A percentile compares a stretch with the other conserved stretches of the same genome.
phyloP scores from a whole-genome alignment of 1,140 invertebrate species.

The Pararge aegeria region DNA sequence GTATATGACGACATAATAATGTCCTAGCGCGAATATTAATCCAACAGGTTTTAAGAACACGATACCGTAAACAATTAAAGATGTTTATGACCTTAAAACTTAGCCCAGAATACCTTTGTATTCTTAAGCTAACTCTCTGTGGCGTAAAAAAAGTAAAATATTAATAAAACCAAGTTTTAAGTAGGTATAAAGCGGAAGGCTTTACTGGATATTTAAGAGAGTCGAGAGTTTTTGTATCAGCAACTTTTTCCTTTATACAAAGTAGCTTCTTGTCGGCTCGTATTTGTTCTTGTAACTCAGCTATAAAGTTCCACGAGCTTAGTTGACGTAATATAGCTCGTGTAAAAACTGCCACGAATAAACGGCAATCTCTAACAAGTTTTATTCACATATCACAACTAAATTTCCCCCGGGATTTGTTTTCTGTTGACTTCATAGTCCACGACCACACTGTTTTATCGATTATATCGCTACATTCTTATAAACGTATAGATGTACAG shows the following conservation, averaged over 20 bases:
- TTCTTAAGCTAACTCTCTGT: conserved; percentile 3
- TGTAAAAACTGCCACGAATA: background rate
- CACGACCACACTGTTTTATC: too few species aligned
- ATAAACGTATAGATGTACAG: too few species aligned
- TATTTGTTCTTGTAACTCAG: conserved; percentile 22
- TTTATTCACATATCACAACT: background rate
- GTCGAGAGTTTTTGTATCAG: conserved; percentile 33
- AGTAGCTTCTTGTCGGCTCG: conserved; percentile 16
- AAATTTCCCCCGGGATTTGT: background rate
- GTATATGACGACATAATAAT: too few species aligned
- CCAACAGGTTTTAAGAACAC: too few species aligned
- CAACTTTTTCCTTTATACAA: conserved; percentile 24
- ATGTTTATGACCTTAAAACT: too few species aligned
- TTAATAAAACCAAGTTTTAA: conserved; percentile 26
- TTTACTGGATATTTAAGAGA: conserved; percentile 41
- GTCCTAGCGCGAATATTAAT: too few species aligned
- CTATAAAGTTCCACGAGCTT: conserved; percentile 9
- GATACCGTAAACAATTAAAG: too few species aligned
- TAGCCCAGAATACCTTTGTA: background rate
- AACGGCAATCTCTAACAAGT: background rate
- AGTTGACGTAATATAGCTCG: background rate
- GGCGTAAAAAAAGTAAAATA: conserved; percentile 13
- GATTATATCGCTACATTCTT: too few species aligned
- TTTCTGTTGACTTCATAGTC: conserved; percentile 16
- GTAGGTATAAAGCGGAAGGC: conserved; percentile 23